Percentiles rank a stretch among this genome's conserved stretches.
Evolutionary conservation across 2,113 vertebrate species (phyloP).

Genomic region (Labrus mixtus): DNA sequence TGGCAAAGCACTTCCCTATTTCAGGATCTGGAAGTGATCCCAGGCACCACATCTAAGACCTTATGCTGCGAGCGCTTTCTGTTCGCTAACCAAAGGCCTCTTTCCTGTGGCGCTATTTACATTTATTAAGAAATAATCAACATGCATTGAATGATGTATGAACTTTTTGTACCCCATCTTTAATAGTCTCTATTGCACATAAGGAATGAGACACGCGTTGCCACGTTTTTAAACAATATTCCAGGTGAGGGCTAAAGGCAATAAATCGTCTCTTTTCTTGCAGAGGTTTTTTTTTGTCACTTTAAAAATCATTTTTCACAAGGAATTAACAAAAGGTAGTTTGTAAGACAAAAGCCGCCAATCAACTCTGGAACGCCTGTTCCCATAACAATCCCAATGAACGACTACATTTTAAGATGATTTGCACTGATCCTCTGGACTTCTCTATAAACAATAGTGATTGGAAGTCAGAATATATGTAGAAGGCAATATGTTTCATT

Average conservation of each 20-base stretch:
- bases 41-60: slow-evolving; percentile 82
- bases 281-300: too few relatives aligned
- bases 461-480: too few relatives aligned
- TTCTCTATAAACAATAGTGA: too few relatives aligned
- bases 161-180: slow-evolving; percentile 77
- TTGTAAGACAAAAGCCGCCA: slow-evolving; percentile 24
- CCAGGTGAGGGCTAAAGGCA: slow-evolving; percentile 43
- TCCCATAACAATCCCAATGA: too few relatives aligned
- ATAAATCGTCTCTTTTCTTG: slow-evolving; percentile 33
- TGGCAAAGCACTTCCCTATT: slow-evolving; percentile 78
- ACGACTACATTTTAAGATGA: too few relatives aligned
- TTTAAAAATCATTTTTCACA: slow-evolving; percentile 34
- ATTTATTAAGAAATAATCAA: slow-evolving; percentile 84
- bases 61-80: slow-evolving; percentile 72
- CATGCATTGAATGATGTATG: slow-evolving; percentile 79
- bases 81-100: slow-evolving; percentile 74
- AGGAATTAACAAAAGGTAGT: slow-evolving; percentile 11
- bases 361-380: background rate
- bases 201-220: slow-evolving; percentile 61
- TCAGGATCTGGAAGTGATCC: slow-evolving; percentile 83
- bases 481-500: too few relatives aligned
- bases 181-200: slow-evolving; percentile 65
- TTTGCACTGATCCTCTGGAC: too few relatives aligned
- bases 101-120: slow-evolving; percentile 76
- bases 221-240: slow-evolving; percentile 61